Base-by-base conservation (phyloP, 2,113 vertebrate genomes). In the Xenus cinereus region DNA sequence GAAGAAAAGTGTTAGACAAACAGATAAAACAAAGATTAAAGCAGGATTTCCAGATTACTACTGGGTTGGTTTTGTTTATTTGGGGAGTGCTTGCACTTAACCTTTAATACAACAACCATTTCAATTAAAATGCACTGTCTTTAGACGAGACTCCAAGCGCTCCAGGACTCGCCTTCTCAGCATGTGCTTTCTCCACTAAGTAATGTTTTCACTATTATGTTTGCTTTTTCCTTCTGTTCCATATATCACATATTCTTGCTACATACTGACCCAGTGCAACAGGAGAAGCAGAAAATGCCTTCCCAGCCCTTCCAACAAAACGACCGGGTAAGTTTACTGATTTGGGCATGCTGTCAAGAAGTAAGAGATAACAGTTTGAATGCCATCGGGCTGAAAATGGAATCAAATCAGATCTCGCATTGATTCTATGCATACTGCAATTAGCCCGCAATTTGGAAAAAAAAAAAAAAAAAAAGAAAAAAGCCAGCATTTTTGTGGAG, bases 1-100 rank as follows among this genome's bases (percentile, higher is more conserved):
- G 63, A 93, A 85, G 67, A 87, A 79, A 94, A 94, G 51, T 51
- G 71, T 50, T 93, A 79, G 85, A 88, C 88, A 95, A 97, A 90
- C 82, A 92, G 95, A 95, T 69, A 86, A 97, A 97, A 91, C 62
- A 89, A 93, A 97, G 90, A 88, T 83, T 84, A 95, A 94, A 97
- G 88, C 5, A 1, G 53, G 63, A 88, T 79, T 86, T 92, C 48
- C 57, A 83, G 74, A 76, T 95, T 92, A 83, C 57, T 62, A 64
- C 62, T 66, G 63, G 33, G 39, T 32, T 85, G 59, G 18, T 82
- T 83, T 85, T 94, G 16, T 63, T 93, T 72, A 23, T 64, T 69
- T 79, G 71, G 17, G 77, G 41, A 69, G 9, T 45, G 17, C 63
- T 90, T 83, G 45, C 19, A 76, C 12, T 78, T 80, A 73, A 76